Evolutionary conservation across 2,888 invertebrate species (phyloP).

Genomic region (Drymonia ruficornis): DNA sequence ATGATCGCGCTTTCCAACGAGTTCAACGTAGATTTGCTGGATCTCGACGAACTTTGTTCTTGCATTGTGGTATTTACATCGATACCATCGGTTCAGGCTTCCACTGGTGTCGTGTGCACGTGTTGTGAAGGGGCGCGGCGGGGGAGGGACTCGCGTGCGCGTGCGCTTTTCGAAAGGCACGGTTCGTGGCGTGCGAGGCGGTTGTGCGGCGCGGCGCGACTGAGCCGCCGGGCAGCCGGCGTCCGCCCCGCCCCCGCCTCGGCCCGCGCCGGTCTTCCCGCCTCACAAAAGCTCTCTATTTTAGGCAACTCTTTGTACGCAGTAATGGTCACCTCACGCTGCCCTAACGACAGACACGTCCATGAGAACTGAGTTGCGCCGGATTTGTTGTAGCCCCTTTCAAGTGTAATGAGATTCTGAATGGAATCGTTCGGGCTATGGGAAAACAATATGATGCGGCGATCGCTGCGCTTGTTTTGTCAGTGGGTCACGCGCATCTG

Average conservation of each 20-base stretch:
- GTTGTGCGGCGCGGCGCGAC: conserved; percentile 79
- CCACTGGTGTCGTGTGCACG: conserved; percentile 56
- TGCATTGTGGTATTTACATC: conserved; percentile 67
- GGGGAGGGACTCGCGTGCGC: conserved; percentile 72
- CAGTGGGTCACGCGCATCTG: conserved; percentile 71
- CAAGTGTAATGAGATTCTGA: conserved; percentile 83
- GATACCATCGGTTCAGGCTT: conserved; percentile 41
- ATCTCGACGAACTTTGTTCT: conserved; percentile 79
- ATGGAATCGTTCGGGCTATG: conserved; percentile 76
- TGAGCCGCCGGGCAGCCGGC: conserved; percentile 78
- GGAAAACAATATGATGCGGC: conserved; percentile 75
- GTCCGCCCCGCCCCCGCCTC: conserved; percentile 79
- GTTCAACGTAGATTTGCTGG: conserved; percentile 76
- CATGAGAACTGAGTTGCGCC: conserved; percentile 82
- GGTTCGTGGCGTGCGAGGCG: conserved; percentile 75
- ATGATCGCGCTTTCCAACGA: conserved; percentile 82
- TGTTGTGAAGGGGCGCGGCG: conserved; percentile 64
- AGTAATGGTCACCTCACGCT: conserved; percentile 85
- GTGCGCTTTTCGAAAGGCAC: conserved; percentile 60
- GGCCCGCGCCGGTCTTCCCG: conserved; percentile 70
- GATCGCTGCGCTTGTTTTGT: conserved; percentile 67
- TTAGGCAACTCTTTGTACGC: conserved; percentile 84
- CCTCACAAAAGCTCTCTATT: conserved; percentile 84
- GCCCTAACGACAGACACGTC: conserved; percentile 83
- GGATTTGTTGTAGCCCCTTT: conserved; percentile 80